Evolutionary conservation across 2,113 vertebrate genomes (phyloP).

Genomic region (Lamprotornis superbus): DNA sequence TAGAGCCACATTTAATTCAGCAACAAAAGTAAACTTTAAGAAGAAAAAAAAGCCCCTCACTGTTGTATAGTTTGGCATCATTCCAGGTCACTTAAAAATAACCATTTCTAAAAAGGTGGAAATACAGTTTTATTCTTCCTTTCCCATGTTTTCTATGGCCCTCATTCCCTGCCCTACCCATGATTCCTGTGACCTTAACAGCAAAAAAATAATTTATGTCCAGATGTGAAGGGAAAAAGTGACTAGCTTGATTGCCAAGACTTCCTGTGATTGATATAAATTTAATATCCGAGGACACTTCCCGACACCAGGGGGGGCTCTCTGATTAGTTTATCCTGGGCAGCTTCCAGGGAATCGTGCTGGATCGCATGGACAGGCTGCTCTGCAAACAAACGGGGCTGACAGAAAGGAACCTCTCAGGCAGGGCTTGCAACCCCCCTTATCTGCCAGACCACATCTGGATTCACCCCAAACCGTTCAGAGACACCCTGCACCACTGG

Average conservation of each 20-base stretch:
- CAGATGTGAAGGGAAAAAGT: conserved; percentile 76
- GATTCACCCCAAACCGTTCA: not conserved
- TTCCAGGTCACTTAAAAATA: conserved; percentile 76
- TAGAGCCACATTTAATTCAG: conserved; percentile 63
- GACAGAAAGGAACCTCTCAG: not conserved
- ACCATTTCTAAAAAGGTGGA: conserved; percentile 77
- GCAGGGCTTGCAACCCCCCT: not conserved
- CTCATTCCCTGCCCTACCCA: conserved; percentile 72
- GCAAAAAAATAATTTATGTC: conserved; percentile 62
- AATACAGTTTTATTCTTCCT: conserved; percentile 75
- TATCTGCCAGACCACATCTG: not conserved
- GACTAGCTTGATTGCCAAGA: conserved; percentile 70
- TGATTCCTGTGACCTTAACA: conserved; percentile 67
- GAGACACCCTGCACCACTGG: not conserved
- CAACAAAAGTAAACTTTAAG: conserved; percentile 70
- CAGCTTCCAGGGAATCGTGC: conserved; percentile 57
- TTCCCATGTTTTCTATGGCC: conserved; percentile 75
- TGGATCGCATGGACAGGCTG: not conserved
- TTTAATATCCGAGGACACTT: conserved; percentile 64
- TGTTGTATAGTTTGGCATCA: conserved; percentile 58
- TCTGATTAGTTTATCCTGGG: conserved; percentile 62
- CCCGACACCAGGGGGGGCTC: conserved; percentile 71
- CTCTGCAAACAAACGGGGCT: not conserved
- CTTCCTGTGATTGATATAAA: conserved; percentile 71
- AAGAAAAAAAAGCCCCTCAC: not conserved